Evolutionary conservation across 2,888 invertebrate species (phyloP), one percentile per base, ranked within the genome.

Genomic region (Autographa pulchrina): DNA sequence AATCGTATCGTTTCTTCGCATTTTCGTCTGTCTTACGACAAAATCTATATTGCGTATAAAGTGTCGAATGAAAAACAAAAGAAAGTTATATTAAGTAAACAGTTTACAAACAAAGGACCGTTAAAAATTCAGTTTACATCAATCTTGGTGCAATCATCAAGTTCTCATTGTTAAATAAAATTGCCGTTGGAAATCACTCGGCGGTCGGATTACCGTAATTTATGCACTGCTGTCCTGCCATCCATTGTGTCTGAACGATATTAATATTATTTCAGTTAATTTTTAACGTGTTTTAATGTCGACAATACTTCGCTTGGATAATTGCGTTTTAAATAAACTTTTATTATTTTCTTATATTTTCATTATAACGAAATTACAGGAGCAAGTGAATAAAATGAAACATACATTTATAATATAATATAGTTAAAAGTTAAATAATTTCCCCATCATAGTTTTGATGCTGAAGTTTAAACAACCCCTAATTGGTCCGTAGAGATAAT

Each of bases 231-330:
- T 62, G 32, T 48, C 32, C 59, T 64, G 16, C 38, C 60, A 77
- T 70, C 62, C 78, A 68, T 74, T 81, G 81, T 77, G n/a, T 41
- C 18, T 8, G 18, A 9, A 59, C 38, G 38, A 62, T 70, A 83
- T 83, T 78, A 77, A 83, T 71, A 60, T 67, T 65, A 74, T 78
- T 81, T 62, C 65, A 68, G 71, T 72, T 25, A 72, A 77, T 72
- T 48, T 81, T 62, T 61, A 67, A 59, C 41, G 54, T 38, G 2
- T 14, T n/a, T 65, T 60, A 25, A 25, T 20, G 13, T 25, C 11
- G 16, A 25, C 54, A 48, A 48, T n/a, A 48, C 48, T 48, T n/a
- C n/a, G 48, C n/a, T 48, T 16, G n/a, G n/a, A n/a, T 48, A 48
- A 48, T n/a, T 48, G n/a, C 6, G 48, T n/a, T 48, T n/a, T 48